Evolutionary conservation across 2,888 invertebrate genomes (phyloP).

Genomic region (Cybosia mesomella): DNA sequence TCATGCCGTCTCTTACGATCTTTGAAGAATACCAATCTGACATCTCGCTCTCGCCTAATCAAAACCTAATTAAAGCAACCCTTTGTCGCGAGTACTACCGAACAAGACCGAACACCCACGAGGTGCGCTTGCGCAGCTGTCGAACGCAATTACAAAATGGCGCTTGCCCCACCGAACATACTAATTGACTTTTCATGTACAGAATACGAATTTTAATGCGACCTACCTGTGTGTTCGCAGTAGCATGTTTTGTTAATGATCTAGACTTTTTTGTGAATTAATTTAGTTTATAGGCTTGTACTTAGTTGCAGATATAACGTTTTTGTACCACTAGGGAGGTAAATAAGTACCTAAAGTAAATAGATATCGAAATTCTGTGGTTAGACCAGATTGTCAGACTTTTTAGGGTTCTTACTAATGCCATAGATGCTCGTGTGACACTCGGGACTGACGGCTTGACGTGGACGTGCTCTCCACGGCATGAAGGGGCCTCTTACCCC

Average conservation of each 20-base stretch:
- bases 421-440: too few species aligned
- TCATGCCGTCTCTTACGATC: conserved; percentile 8
- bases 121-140: conserved; percentile 76
- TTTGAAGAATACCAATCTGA: conserved; percentile 13
- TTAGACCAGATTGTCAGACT: too few species aligned
- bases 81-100: conserved; percentile 38
- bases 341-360: too few species aligned
- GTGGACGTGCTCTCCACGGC: too few species aligned
- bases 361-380: too few species aligned
- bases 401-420: too few species aligned
- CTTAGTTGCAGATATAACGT: conserved; percentile 16
- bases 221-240: conserved; percentile 63
- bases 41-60: conserved; percentile 41
- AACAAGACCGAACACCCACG: conserved; percentile 59
- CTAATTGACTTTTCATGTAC: conserved; percentile 87
- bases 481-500: too few species aligned
- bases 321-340: background rate
- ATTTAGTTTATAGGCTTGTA: conserved; percentile 32
- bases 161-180: conserved; percentile 68
- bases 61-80: conserved; percentile 58
- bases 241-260: conserved; percentile 58
- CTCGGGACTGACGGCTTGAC: too few species aligned
- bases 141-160: conserved; percentile 79
- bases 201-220: conserved; percentile 62
- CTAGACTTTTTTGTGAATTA: conserved; percentile 46